Conservation (phyloP, 23 tunicate genomes). For the Clavelina lepadiformis region DNA sequence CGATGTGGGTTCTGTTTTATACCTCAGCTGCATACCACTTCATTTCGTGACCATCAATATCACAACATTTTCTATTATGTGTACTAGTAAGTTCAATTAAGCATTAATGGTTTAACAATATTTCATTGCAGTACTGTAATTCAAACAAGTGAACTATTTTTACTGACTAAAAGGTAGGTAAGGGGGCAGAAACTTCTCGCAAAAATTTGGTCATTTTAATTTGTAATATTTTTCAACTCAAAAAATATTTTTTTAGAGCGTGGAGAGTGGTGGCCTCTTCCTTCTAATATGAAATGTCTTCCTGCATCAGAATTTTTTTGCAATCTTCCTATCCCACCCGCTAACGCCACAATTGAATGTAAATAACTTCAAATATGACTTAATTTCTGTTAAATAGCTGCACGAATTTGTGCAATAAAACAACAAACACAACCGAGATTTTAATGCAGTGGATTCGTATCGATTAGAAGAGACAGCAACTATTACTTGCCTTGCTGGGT, state of each 20-base stretch:
- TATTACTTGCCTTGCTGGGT: conserved; percentile 31
- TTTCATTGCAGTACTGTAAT: too few species aligned
- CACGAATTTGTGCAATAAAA: background rate
- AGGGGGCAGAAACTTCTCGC: background rate
- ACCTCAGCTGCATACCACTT: background rate
- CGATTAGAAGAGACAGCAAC: conserved; percentile 10
- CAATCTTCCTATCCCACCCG: conserved; percentile 15
- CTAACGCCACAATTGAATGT: conserved; percentile 20
- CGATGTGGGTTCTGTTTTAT: background rate
- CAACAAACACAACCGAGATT: too few species aligned
- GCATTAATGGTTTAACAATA: too few species aligned
- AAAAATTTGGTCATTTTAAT: background rate
- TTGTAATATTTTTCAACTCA: background rate
- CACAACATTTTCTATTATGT: background rate
- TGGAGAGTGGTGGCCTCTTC: conserved; percentile 37
- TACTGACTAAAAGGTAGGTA: too few species aligned
- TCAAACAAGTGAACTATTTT: too few species aligned
- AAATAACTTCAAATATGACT: background rate
- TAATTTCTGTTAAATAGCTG: background rate
- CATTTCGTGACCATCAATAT: conserved; percentile 7
- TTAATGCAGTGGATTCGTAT: conserved; percentile 3
- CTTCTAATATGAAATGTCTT: conserved; percentile 15
- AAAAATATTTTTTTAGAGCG: conserved; percentile 5
- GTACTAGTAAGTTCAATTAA: background rate
- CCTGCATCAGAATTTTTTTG: conserved; percentile 6